Evolutionary conservation across 2,797 vertebrate species (phyloP).

Genomic region (Knipowitschia caucasica): DNA sequence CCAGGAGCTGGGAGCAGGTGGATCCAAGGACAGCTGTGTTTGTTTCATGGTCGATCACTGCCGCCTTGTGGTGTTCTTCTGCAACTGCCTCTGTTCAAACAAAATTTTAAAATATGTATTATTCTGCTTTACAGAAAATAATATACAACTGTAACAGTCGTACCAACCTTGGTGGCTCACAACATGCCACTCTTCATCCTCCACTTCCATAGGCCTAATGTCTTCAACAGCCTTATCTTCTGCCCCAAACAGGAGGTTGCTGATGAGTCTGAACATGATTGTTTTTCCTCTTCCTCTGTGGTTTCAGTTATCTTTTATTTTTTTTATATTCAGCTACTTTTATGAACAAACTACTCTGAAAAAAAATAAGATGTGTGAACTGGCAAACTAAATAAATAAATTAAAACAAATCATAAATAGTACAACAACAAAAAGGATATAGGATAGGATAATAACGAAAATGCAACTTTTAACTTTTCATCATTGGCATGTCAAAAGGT

Average conservation of each 20-base stretch:
- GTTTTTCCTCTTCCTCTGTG: conserved; percentile 1
- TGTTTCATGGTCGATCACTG: conserved; percentile 4
- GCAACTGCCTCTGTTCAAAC: conserved; percentile 40
- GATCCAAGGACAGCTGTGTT: conserved; percentile 16
- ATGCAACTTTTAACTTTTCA: conserved; percentile 32
- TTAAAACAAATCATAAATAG: too few relatives aligned
- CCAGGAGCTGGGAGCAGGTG: conserved; percentile 14
- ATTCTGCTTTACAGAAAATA: neutral
- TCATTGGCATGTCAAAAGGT: conserved; percentile 41
- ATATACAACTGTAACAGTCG: too few relatives aligned
- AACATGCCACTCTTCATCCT: conserved; percentile 91
- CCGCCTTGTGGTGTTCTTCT: conserved; percentile 28
- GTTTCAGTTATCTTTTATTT: neutral
- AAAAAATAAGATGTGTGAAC: neutral
- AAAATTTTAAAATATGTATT: neutral
- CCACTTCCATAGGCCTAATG: conserved; percentile 69
- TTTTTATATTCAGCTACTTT: neutral
- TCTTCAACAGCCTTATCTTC: conserved; percentile 61
- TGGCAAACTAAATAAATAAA: neutral
- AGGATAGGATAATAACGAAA: too few relatives aligned
- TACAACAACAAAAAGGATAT: too few relatives aligned
- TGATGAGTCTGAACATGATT: conserved; percentile 86
- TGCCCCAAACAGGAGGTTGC: conserved; percentile 85
- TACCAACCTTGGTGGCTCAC: conserved; percentile 87
- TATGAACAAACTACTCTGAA: conserved; percentile 17